These are phyloP conservation scores for Cryptocephalus moraei DNA, from an alignment of 2,888 invertebrate species.

Conservation along the genomic window DNA sequence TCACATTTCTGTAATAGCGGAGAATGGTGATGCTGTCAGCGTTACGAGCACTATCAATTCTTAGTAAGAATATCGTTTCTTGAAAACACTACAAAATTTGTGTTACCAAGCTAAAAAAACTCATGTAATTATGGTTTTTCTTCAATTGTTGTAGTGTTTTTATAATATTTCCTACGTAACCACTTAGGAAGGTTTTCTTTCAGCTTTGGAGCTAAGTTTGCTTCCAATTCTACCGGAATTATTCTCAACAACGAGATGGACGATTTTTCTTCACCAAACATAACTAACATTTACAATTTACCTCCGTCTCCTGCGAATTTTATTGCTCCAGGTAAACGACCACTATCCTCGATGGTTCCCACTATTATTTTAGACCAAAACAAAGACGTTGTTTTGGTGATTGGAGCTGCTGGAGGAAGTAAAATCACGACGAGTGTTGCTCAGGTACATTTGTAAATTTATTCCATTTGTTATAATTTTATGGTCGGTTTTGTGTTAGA, in stretches of 20 bases:
- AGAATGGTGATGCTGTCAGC: constrained; percentile 83
- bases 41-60: constrained; percentile 84
- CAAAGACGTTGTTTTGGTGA: constrained; percentile 41
- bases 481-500: neutral
- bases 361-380: constrained; percentile 56
- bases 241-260: constrained; percentile 85
- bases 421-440: constrained; percentile 79
- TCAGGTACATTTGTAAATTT: constrained; percentile 32
- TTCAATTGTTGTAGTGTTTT: too few species aligned
- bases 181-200: constrained; percentile 1
- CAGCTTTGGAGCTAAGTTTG: constrained; percentile 40
- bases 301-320: constrained; percentile 74
- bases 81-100: neutral
- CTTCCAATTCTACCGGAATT: constrained; percentile 68
- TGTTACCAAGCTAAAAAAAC: neutral
- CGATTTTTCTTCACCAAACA: constrained; percentile 68
- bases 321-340: constrained; percentile 70
- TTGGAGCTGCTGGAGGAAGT: constrained; percentile 86
- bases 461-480: neutral
- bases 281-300: constrained; percentile 56
- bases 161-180: neutral
- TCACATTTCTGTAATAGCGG: constrained; percentile 73
- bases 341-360: constrained; percentile 88
- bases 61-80: constrained; percentile 48
- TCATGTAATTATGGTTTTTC: too few species aligned